Conservation (phyloP, 2,888 invertebrate species). For the Melanostoma scalare region DNA sequence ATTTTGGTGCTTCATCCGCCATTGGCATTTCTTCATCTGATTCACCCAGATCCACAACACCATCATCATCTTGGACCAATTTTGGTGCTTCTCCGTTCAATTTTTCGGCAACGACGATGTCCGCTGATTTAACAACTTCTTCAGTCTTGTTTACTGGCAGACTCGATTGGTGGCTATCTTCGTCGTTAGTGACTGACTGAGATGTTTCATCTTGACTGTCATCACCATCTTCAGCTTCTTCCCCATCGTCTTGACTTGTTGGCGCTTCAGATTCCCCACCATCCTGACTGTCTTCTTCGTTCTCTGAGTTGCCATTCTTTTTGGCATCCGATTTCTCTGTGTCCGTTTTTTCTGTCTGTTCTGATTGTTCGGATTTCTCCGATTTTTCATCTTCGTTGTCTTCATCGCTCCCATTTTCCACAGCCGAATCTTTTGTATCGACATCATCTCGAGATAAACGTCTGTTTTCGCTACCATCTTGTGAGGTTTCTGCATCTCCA, state of each 20-base stretch:
- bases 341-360: conserved; percentile 22
- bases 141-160: conserved; percentile 69
- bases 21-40: conserved; percentile 77
- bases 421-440: conserved; percentile 61
- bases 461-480: conserved; percentile 48
- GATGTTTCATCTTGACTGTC: conserved; percentile 61
- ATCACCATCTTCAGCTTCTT: conserved; percentile 57
- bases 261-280: conserved; percentile 73
- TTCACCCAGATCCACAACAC: conserved; percentile 78
- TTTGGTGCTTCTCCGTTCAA: conserved; percentile 75
- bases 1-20: conserved; percentile 30
- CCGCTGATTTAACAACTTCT: conserved; percentile 37
- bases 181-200: conserved; percentile 68
- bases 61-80: conserved; percentile 61
- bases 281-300: conserved; percentile 74
- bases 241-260: conserved; percentile 70
- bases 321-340: conserved; percentile 54
- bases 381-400: conserved; percentile 75
- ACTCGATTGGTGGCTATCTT: conserved; percentile 73
- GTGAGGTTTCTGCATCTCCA: conserved; percentile 56
- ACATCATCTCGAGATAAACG: conserved; percentile 59
- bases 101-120: conserved; percentile 55
- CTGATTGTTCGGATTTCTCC: conserved; percentile 75
- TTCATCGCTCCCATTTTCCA: conserved; percentile 66
- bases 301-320: conserved; percentile 63